These are phyloP conservation scores for Entomyzon cyanotis DNA, from an alignment of 2,113 vertebrate genomes.

Conservation along the genomic window DNA sequence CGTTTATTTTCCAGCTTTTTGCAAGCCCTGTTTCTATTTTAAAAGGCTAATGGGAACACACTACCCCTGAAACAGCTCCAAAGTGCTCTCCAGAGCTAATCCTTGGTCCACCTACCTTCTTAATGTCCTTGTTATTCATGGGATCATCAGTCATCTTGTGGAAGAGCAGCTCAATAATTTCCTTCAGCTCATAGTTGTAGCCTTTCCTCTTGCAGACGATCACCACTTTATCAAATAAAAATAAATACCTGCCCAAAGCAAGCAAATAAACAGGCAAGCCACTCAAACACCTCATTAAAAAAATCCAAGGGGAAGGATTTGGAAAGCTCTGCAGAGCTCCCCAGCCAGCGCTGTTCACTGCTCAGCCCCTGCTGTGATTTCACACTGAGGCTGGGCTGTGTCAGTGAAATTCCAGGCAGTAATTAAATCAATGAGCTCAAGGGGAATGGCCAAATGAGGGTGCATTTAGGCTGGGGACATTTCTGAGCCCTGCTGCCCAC, in stretches of 20 bases:
- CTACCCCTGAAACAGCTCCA: not conserved
- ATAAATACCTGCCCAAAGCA: constrained; percentile 87
- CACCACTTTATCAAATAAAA: constrained; percentile 98
- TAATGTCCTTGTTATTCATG: constrained; percentile 94
- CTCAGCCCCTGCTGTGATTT: not conserved
- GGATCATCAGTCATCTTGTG: constrained; percentile 97
- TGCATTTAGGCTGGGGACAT: fast-evolving
- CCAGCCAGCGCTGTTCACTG: fast-evolving
- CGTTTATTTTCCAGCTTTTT: not conserved
- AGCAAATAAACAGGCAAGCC: not conserved
- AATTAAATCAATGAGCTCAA: not conserved
- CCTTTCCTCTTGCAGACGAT: constrained; percentile 96
- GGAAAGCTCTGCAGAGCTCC: not conserved
- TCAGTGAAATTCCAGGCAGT: not conserved
- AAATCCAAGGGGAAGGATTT: not conserved
- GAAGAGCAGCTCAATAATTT: constrained; percentile 91
- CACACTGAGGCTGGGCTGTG: fast-evolving
- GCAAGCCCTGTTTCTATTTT: not conserved
- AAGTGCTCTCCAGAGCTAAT: not conserved
- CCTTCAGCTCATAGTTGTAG: constrained; percentile 95
- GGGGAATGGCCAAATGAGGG: fast-evolving
- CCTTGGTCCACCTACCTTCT: constrained; percentile 82
- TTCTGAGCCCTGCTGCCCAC: not conserved
- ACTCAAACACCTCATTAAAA: not conserved
- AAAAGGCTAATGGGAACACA: not conserved